Percentiles rank a stretch among this genome's conserved stretches.
These are phyloP conservation scores for Daboia siamensis DNA, from an alignment of 2,113 vertebrate species.

Conservation along the genomic window DNA sequence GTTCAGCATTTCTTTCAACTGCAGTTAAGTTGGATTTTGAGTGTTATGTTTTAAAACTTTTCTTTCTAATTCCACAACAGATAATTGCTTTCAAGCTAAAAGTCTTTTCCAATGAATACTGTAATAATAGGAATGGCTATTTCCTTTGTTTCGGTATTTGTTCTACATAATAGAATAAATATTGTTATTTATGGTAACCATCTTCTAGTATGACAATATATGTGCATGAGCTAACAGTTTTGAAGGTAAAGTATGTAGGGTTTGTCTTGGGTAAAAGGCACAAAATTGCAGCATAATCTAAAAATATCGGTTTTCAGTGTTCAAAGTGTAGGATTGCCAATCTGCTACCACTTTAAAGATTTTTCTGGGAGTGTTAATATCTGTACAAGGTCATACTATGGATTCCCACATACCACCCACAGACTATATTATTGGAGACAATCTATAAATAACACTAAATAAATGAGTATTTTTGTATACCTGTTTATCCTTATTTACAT, in stretches of 20 bases:
- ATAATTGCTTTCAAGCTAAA: neutral
- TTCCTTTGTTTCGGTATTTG: neutral
- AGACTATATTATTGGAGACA: neutral
- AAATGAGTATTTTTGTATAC: slow-evolving; percentile 17
- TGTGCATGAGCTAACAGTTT: neutral
- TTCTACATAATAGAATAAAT: neutral
- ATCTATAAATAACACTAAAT: neutral
- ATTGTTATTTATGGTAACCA: neutral
- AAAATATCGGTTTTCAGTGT: neutral
- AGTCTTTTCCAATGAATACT: neutral
- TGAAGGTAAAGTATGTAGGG: neutral
- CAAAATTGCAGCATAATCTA: neutral
- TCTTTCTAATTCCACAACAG: neutral
- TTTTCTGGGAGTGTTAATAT: neutral
- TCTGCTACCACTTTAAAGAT: neutral
- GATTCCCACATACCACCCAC: neutral
- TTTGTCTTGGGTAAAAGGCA: neutral
- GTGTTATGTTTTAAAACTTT: neutral
- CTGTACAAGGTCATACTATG: neutral
- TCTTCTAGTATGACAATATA: neutral
- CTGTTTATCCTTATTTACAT: neutral
- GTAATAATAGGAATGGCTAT: neutral
- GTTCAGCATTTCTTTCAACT: slow-evolving; percentile 40
- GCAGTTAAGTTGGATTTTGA: neutral
- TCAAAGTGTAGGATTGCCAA: neutral